Evolutionary conservation across 2,113 vertebrate species (phyloP).

Genomic region (Oryzias melastigma): DNA sequence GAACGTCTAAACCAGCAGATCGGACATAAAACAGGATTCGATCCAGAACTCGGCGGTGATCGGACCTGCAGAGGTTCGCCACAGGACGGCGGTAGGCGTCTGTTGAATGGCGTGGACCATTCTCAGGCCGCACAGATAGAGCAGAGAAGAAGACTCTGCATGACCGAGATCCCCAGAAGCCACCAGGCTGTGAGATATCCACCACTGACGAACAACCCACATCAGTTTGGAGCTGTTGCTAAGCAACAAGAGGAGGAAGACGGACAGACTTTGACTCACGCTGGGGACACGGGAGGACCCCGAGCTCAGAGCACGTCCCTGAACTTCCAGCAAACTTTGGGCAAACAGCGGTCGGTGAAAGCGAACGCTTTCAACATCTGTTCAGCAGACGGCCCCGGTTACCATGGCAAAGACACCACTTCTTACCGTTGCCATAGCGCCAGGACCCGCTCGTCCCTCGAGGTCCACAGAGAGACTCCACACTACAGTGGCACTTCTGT

Average conservation of each 20-base stretch:
- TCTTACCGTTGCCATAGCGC: slow-evolving; percentile 49
- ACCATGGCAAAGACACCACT: slow-evolving; percentile 72
- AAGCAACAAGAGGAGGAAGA: neutral
- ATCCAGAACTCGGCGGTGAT: slow-evolving; percentile 30
- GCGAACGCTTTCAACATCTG: slow-evolving; percentile 67
- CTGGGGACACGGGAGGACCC: slow-evolving; percentile 47
- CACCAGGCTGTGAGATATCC: slow-evolving; percentile 45
- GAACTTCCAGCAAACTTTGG: slow-evolving; percentile 86
- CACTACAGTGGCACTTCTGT: slow-evolving; percentile 90
- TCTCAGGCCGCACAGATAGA: slow-evolving; percentile 79
- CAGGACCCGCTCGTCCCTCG: slow-evolving; percentile 69
- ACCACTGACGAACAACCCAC: slow-evolving; percentile 36
- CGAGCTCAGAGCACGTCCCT: slow-evolving; percentile 83
- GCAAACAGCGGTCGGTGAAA: slow-evolving; percentile 81
- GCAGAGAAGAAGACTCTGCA: slow-evolving; percentile 75
- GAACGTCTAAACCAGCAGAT: slow-evolving; percentile 68
- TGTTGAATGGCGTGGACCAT: slow-evolving; percentile 69
- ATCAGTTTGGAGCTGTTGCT: slow-evolving; percentile 36
- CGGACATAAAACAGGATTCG: slow-evolving; percentile 38
- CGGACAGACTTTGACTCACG: neutral
- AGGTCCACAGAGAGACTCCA: slow-evolving; percentile 79
- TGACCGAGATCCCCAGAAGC: slow-evolving; percentile 72
- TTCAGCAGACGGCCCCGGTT: slow-evolving; percentile 37
- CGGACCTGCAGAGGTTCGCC: slow-evolving; percentile 59
- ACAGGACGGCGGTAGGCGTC: slow-evolving; percentile 75